Percentiles rank a stretch among this genome's conserved stretches.
Evolutionary conservation across 2,797 vertebrate species (phyloP).

Genomic region (Yasuhikotakia modesta): DNA sequence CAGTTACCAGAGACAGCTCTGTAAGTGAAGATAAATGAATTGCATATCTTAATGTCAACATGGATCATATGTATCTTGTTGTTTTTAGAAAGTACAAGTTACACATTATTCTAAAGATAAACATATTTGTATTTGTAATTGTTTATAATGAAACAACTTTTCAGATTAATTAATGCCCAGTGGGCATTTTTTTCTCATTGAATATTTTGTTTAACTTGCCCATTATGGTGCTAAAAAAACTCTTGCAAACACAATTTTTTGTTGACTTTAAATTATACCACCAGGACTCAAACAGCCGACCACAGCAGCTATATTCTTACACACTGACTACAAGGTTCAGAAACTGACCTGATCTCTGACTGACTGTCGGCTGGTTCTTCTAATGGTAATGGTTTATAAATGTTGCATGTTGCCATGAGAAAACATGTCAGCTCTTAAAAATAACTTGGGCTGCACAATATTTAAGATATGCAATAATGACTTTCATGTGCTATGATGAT

Average conservation of each 20-base stretch:
- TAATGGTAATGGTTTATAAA: neutral
- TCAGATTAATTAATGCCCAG: neutral
- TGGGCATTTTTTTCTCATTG: too few relatives aligned
- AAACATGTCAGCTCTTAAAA: too few relatives aligned
- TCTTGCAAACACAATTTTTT: neutral
- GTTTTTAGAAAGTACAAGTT: neutral
- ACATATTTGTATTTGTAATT: neutral
- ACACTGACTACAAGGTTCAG: neutral
- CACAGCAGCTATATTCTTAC: too few relatives aligned
- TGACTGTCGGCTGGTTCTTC: neutral
- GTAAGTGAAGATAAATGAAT: conserved; percentile 17
- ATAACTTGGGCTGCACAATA: too few relatives aligned
- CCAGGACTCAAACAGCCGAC: neutral
- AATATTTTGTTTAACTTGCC: neutral
- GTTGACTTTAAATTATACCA: neutral
- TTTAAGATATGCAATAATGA: too few relatives aligned
- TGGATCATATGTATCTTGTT: neutral
- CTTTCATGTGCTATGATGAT: too few relatives aligned
- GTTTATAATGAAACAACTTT: neutral
- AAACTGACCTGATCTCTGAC: neutral
- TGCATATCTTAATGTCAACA: conserved; percentile 1
- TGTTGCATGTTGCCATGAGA: neutral
- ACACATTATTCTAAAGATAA: neutral
- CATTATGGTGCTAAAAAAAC: neutral
- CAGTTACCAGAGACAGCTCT: conserved; percentile 6